A percentile compares a stretch with the other conserved stretches of the same genome.
Evolutionary conservation across 1,140 invertebrate species (phyloP).

Genomic region (Linepithema humile): DNA sequence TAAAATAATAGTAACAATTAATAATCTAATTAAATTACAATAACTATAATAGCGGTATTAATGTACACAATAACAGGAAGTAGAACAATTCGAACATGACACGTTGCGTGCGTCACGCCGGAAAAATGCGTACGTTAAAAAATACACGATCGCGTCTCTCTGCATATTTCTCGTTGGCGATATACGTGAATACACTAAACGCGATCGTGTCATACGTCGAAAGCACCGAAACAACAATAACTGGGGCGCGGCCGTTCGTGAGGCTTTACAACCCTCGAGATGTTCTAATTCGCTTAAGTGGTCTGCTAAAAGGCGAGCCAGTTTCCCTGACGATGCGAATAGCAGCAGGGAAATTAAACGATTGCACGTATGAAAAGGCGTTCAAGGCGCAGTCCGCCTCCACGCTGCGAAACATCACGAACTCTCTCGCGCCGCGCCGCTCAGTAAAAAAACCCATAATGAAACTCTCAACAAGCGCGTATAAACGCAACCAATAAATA

Average conservation of each 20-base stretch:
- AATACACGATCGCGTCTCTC: not conserved
- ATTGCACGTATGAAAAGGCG: too few species aligned
- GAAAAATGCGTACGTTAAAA: constrained; percentile 29
- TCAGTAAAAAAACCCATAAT: not conserved
- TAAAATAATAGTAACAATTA: constrained; percentile 27
- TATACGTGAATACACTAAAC: not conserved
- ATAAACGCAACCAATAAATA: constrained; percentile 58
- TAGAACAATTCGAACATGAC: constrained; percentile 13
- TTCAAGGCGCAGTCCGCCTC: too few species aligned
- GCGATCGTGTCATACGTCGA: not conserved
- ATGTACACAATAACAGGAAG: constrained; percentile 40
- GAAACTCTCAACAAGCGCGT: constrained; percentile 33
- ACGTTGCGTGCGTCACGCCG: not conserved
- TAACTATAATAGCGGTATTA: constrained; percentile 26
- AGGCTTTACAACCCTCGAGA: too few species aligned
- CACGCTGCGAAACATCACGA: not conserved
- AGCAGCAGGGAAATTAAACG: too few species aligned
- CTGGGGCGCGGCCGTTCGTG: too few species aligned
- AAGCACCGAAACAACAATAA: too few species aligned
- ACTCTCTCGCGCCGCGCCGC: too few species aligned
- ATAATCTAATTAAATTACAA: constrained; percentile 22
- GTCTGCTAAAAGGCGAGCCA: too few species aligned
- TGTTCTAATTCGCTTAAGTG: too few species aligned
- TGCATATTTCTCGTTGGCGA: not conserved
- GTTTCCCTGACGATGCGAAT: too few species aligned